Evolutionary conservation across 2,797 vertebrate species (phyloP).

Genomic region (Myripristis jacobus): DNA sequence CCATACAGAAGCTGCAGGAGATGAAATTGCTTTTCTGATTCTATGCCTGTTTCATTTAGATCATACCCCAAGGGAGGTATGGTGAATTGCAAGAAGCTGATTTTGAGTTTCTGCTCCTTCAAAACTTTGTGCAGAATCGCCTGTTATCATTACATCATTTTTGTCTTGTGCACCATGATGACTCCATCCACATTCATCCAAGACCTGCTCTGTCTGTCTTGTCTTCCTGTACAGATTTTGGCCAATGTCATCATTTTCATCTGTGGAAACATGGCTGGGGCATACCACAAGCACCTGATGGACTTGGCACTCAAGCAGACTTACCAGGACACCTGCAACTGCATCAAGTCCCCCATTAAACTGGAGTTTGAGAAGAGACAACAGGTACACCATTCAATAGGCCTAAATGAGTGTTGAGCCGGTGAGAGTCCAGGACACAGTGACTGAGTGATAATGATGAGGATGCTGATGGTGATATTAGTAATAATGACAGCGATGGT

Average conservation of each 20-base stretch:
- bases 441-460: neutral
- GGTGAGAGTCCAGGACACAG: neutral
- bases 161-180: neutral
- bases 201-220: slow-evolving; percentile 21
- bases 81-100: neutral
- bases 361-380: slow-evolving; percentile 97
- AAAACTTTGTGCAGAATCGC: neutral
- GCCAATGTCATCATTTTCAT: slow-evolving; percentile 97
- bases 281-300: slow-evolving; percentile 98
- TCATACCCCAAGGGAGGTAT: neutral
- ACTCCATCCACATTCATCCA: slow-evolving; percentile 4
- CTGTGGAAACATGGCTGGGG: slow-evolving; percentile 96
- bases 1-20: no score
- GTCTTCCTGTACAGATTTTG: slow-evolving; percentile 85
- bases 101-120: neutral
- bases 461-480: slow-evolving; percentile 11
- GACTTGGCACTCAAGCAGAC: slow-evolving; percentile 96
- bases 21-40: no score
- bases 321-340: slow-evolving; percentile 97
- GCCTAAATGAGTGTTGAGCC: slow-evolving; percentile 5
- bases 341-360: slow-evolving; percentile 98
- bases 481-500: neutral
- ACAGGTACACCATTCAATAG: slow-evolving; percentile 85
- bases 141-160: neutral
- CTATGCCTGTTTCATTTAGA: neutral